Conservation (phyloP, 2,113 vertebrate genomes). For the Oncorhynchus tshawytscha region DNA sequence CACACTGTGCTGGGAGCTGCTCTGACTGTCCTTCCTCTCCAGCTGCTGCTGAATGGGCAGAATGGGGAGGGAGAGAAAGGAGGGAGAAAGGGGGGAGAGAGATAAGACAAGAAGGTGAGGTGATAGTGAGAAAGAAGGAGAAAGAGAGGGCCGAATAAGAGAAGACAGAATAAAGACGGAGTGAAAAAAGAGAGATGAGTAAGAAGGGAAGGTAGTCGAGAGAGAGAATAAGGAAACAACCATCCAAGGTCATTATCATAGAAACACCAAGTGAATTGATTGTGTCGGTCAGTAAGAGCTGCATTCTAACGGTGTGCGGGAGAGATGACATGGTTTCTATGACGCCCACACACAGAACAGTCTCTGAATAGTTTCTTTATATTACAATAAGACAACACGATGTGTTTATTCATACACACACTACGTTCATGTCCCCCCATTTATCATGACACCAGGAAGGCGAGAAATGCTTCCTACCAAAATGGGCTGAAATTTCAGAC, state of each 20-base stretch:
- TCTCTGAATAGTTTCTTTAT: background rate
- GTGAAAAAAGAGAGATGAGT: background rate
- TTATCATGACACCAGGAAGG: background rate
- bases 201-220: slow-evolving; percentile 24
- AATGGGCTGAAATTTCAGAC: too few relatives aligned
- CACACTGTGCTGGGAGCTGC: slow-evolving; percentile 94
- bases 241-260: slow-evolving; percentile 52
- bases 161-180: slow-evolving; percentile 36
- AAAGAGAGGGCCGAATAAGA: slow-evolving; percentile 28
- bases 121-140: slow-evolving; percentile 7
- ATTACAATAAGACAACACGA: background rate
- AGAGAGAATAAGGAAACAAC: slow-evolving; percentile 34
- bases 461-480: too few relatives aligned
- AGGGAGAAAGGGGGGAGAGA: background rate
- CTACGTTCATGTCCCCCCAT: background rate
- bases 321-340: slow-evolving; percentile 56
- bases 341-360: slow-evolving; percentile 9
- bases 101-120: slow-evolving; percentile 2
- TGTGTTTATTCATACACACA: background rate
- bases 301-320: slow-evolving; percentile 12
- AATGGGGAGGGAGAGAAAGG: slow-evolving; percentile 18
- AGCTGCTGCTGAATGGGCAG: slow-evolving; percentile 82
- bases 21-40: slow-evolving; percentile 98
- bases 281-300: slow-evolving; percentile 20
- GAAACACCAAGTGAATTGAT: background rate